Conservation (phyloP, 2,888 invertebrate genomes). For the Nymphalis polychloros region DNA sequence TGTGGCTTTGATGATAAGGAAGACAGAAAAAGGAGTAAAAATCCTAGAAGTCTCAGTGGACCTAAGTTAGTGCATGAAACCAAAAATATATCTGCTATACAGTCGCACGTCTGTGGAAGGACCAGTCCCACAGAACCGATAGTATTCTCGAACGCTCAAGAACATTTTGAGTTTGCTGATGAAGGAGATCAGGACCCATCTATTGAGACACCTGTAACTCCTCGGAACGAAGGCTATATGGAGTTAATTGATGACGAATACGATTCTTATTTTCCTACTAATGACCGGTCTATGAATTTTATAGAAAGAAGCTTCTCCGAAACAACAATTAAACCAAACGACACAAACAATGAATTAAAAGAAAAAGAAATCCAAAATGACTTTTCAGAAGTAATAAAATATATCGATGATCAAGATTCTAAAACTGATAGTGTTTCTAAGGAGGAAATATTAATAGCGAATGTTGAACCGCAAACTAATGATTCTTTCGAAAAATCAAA, state of each 20-base stretch:
- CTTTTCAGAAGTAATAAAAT: conserved; percentile 41
- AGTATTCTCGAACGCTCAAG: conserved; percentile 82
- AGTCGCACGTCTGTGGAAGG: conserved; percentile 73
- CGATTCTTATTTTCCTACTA: conserved; percentile 63
- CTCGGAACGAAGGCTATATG: conserved; percentile 70
- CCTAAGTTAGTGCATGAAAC: conserved; percentile 68
- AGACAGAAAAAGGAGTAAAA: conserved; percentile 58
- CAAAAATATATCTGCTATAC: conserved; percentile 65
- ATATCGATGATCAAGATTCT: conserved; percentile 45
- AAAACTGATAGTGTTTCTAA: conserved; percentile 41
- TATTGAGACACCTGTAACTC: conserved; percentile 77
- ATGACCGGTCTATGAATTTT: conserved; percentile 80
- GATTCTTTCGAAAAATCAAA: conserved; percentile 49
- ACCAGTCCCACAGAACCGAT: conserved; percentile 58
- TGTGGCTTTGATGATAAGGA: conserved; percentile 78
- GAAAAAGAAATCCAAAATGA: conserved; percentile 31
- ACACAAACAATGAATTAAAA: conserved; percentile 36
- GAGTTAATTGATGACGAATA: conserved; percentile 73
- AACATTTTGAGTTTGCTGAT: conserved; percentile 93
- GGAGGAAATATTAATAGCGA: conserved; percentile 43
- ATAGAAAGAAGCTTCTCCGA: conserved; percentile 77
- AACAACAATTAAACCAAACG: conserved; percentile 59
- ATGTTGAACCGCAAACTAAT: conserved; percentile 40
- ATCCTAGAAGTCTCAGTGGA: conserved; percentile 62
- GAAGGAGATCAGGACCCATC: conserved; percentile 91